phyloP scores from a whole-genome alignment of 2,797 vertebrate genomes.

The Siniperca obscura region DNA sequence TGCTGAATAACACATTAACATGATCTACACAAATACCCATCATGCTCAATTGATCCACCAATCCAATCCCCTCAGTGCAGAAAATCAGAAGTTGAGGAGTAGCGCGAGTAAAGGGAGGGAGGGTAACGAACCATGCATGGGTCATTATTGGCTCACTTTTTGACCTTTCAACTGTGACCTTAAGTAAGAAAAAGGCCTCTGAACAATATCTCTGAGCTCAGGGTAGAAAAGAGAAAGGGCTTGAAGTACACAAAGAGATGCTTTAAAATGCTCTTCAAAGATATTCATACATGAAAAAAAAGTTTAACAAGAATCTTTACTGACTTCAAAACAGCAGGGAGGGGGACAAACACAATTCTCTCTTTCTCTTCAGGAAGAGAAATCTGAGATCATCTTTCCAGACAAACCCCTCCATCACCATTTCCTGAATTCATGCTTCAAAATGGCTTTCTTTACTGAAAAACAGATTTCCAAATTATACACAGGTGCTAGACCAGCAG shows the following conservation, averaged over 20 bases:
- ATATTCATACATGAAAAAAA: not conserved
- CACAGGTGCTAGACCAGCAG: slow-evolving; percentile 10
- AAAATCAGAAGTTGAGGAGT: slow-evolving; percentile 23
- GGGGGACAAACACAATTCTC: slow-evolving; percentile 1
- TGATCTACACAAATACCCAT: slow-evolving; percentile 35
- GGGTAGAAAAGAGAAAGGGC: not conserved
- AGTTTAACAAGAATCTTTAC: not conserved
- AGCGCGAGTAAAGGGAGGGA: slow-evolving; percentile 2
- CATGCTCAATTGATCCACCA: slow-evolving; percentile 20
- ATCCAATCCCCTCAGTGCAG: slow-evolving; percentile 5
- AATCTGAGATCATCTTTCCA: not conserved
- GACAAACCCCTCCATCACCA: not conserved
- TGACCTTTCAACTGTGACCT: slow-evolving; percentile 71
- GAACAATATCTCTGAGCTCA: slow-evolving; percentile 20
- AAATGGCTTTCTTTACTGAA: not conserved
- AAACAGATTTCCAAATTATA: not conserved
- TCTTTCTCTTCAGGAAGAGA: not conserved
- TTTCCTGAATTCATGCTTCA: not conserved
- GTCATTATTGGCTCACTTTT: slow-evolving; percentile 52
- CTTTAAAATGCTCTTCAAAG: slow-evolving; percentile 17
- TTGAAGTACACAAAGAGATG: slow-evolving; percentile 34
- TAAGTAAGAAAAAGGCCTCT: not conserved
- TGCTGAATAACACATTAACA: slow-evolving; percentile 20
- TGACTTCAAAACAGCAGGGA: not conserved
- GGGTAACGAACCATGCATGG: slow-evolving; percentile 37